These are phyloP conservation scores for Colostygia pectinataria DNA, from an alignment of 2,888 invertebrate species.

Conservation along the genomic window DNA sequence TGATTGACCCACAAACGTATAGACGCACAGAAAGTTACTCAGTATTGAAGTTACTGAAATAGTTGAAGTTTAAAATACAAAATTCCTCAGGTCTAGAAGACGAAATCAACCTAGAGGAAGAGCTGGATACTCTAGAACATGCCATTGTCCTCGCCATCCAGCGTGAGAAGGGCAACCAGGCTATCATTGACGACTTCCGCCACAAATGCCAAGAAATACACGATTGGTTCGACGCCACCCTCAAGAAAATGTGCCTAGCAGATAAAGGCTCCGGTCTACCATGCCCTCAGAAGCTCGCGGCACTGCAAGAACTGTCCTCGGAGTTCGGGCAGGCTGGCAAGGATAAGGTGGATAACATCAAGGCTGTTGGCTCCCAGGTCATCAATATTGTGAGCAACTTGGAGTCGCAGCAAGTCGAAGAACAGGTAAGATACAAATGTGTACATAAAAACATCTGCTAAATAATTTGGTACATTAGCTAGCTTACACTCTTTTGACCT, in stretches of 20 bases:
- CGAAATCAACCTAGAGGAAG: constrained; percentile 87
- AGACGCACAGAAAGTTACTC: too few relatives aligned
- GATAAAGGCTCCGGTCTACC: constrained; percentile 93
- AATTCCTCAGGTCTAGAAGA: constrained; percentile 81
- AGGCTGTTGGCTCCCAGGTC: constrained; percentile 87
- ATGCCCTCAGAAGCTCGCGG: constrained; percentile 90
- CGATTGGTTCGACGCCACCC: constrained; percentile 90
- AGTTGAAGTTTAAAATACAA: neutral
- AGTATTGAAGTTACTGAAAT: too few relatives aligned
- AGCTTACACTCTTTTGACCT: too few relatives aligned
- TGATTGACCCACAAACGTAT: too few relatives aligned
- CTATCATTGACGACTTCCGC: constrained; percentile 90
- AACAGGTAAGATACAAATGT: constrained; percentile 87
- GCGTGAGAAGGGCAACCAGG: constrained; percentile 89
- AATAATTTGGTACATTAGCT: neutral
- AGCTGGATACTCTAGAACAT: constrained; percentile 87
- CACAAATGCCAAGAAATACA: constrained; percentile 89
- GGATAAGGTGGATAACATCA: constrained; percentile 87
- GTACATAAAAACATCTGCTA: neutral
- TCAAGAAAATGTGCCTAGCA: constrained; percentile 91
- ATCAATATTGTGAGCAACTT: constrained; percentile 92
- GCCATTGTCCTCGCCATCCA: constrained; percentile 88
- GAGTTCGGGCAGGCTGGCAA: constrained; percentile 90
- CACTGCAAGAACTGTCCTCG: constrained; percentile 87
- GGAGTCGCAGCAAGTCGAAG: constrained; percentile 95